Base-by-base conservation (phyloP, 2,797 vertebrate species). In the Mycteria americana region DNA sequence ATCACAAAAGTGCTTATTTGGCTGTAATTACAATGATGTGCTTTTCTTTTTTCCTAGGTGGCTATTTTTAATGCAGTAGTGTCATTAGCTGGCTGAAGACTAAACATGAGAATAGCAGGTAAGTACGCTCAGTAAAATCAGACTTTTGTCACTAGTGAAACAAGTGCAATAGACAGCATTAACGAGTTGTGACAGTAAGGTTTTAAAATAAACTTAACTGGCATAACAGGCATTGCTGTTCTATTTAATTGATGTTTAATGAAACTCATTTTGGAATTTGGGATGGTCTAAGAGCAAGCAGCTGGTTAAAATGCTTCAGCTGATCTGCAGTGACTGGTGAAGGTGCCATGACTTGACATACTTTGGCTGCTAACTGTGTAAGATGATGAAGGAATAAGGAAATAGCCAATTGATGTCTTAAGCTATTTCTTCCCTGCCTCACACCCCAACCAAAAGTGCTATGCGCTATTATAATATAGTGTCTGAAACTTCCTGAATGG, bases 51-150 rank as follows among this genome's bases (percentile, higher is more conserved):
- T 67, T 67, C 64, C 22, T 95, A 98, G 98, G 97, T 96, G 96
- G 68, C 85, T 95, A 45, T 64, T 97, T 94, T 98, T 97, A 92
- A 97, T 97, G 95, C 92, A 69, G 30, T 93, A 72, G 92, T 79
- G 65, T 95, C 70, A 56, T 75, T 96, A 87, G 56, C 56, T 94
- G 92, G 84, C 86, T 93, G 96, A 97, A 96, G 57, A 82, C 35
- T 92, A 97, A 98, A 96, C 93, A 98, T 98, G 98, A 98, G 98
- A 97, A 98, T 98, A 97, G 98, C 98, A 97, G 98, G 98, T 98
- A 97, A 97, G 98, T 28, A 33, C 0, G 0, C 17, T 68, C 14
- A 16, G 31, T 84, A 46, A 78, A 81, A 60, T 63, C 35, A 51
- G 54, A 79, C 18, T 86, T 73, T 1, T 35, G 64, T 65, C 56